Evolutionary conservation across 1,140 invertebrate species (phyloP), one percentile per base, ranked within the genome.

Genomic region (Drosophila ananassae): DNA sequence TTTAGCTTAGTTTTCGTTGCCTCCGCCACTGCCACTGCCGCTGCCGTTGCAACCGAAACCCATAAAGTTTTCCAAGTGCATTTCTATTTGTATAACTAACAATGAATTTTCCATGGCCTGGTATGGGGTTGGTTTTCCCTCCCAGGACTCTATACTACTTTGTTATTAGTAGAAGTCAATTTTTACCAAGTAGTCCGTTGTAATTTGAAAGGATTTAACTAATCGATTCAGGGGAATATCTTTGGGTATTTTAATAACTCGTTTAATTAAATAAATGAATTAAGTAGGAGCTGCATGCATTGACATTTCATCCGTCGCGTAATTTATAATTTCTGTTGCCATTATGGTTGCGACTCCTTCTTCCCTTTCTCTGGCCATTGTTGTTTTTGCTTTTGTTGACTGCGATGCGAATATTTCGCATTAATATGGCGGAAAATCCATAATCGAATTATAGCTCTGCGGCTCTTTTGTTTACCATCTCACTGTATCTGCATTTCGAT

Each of bases 371-470:
- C 55, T 24, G 66, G 60, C 57, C 66, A 71, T 60, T 84, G 68
- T 76, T 80, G 80, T 55, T 78, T 67, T 47, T 63, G 64, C 55
- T 76, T 52, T 73, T 68, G 44, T 75, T 71, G 79, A 79, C 79
- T 85, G 82, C 74, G 64, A 56, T 78, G 81, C 81, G 87, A 87
- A 87, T 87, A 89, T 87, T 87, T 89, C 82, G 72, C 83, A 87
- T 87, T 89, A 87, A 87, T 83, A 89, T 89, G 83, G 83, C 83
- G 83, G 79, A 87, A 87, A 87, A 87, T 87, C 83, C 83, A 87
- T 87, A 87, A 87, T 87, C 83, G 83, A 87, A 87, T 87, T 87
- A 87, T 82, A 87, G 74, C 57, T 80, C 55, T 85, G 81, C 74
- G 81, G 81, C 81, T 85, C 81, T 87, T 84, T 84, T 84, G 81